Percentiles rank a stretch among this genome's conserved stretches.
Evolutionary conservation across 2,113 vertebrate genomes (phyloP).

Genomic region (Scytalopus superciliaris): DNA sequence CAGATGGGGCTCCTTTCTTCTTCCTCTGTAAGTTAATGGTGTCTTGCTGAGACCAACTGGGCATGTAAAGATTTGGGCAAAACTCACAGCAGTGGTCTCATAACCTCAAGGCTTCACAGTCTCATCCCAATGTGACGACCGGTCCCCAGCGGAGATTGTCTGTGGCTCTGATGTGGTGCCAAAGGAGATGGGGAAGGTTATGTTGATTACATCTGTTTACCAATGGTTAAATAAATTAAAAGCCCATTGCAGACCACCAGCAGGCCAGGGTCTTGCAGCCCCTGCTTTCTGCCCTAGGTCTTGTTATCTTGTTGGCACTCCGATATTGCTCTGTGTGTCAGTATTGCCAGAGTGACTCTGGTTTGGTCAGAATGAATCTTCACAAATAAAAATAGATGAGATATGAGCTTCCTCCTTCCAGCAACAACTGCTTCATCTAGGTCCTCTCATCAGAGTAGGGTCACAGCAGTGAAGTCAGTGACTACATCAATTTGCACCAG

Average conservation of each 20-base stretch:
- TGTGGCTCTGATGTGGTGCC: slow-evolving; percentile 45
- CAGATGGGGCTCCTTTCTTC: slow-evolving; percentile 70
- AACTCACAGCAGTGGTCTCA: slow-evolving; percentile 78
- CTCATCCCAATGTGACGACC: slow-evolving; percentile 28
- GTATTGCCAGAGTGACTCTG: neutral
- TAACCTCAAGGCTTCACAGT: slow-evolving; percentile 59
- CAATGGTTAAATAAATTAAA: slow-evolving; percentile 84
- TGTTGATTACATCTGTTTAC: slow-evolving; percentile 85
- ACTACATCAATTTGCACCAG: neutral
- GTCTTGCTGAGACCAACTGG: slow-evolving; percentile 90
- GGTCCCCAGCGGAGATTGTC: slow-evolving; percentile 57
- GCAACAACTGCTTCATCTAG: neutral
- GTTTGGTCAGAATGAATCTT: neutral
- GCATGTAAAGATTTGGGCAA: slow-evolving; percentile 89
- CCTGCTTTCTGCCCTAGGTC: neutral
- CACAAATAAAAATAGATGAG: neutral
- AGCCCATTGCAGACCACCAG: slow-evolving; percentile 82
- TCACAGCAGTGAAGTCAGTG: neutral
- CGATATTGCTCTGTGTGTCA: neutral
- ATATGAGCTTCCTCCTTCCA: neutral
- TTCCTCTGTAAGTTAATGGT: slow-evolving; percentile 78
- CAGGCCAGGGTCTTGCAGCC: slow-evolving; percentile 15
- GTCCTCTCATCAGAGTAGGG: neutral
- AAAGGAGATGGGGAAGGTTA: slow-evolving; percentile 63
- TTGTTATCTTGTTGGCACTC: accelerated